Conservation (phyloP, 1,140 invertebrate genomes). For the Cyclina sinensis region DNA sequence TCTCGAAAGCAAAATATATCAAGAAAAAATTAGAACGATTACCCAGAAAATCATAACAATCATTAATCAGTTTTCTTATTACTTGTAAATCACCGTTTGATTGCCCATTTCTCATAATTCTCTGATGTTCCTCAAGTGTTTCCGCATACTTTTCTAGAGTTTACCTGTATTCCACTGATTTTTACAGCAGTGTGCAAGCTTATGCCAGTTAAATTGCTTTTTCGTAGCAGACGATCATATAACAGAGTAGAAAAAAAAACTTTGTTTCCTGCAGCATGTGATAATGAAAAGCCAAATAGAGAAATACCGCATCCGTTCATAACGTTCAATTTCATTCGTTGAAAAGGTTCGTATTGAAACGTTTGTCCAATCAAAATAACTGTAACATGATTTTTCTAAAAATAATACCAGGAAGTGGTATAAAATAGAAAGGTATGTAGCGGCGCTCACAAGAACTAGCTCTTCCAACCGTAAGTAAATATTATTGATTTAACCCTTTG, state of each 20-base stretch:
- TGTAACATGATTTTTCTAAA: neutral
- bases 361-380: neutral
- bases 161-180: neutral
- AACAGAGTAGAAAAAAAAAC: conserved; percentile 7
- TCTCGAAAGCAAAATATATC: too few relatives aligned
- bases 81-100: neutral
- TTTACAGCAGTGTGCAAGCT: neutral
- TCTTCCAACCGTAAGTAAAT: conserved; percentile 47
- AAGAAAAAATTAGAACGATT: too few relatives aligned
- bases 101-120: neutral
- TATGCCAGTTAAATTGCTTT: neutral
- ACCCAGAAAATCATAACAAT: too few relatives aligned
- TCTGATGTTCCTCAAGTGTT: neutral
- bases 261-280: neutral
- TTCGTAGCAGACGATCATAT: conserved; percentile 13
- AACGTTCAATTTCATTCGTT: conserved; percentile 23
- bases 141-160: neutral
- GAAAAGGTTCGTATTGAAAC: neutral
- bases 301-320: neutral
- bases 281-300: conserved; percentile 37
- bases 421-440: neutral
- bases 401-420: conserved; percentile 22
- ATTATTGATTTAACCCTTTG: conserved; percentile 14
- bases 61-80: neutral
- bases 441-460: conserved; percentile 36